phyloP scores from a whole-genome alignment of 2,888 invertebrate genomes.

The Argyra leucocephala region DNA sequence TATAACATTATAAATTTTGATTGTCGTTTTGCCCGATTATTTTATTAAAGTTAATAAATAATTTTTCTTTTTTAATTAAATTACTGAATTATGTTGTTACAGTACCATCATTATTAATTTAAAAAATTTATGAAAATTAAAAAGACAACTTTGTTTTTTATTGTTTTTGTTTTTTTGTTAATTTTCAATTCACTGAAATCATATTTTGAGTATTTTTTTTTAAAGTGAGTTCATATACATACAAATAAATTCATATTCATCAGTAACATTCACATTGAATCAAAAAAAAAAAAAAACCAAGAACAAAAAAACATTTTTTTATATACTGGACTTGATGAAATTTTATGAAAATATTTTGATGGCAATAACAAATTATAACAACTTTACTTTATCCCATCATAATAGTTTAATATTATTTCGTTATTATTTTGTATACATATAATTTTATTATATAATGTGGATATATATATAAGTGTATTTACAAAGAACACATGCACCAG shows the following conservation, averaged over 20 bases:
- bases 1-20: no score
- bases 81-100: conserved; percentile 4
- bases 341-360: conserved; percentile 4
- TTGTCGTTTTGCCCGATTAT: not conserved
- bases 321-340: conserved; percentile 4
- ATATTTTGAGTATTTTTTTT: no score
- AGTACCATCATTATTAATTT: not conserved
- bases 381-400: conserved; percentile 4
- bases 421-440: no score
- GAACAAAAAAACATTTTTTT: not conserved
- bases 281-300: no score
- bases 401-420: not conserved
- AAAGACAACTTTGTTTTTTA: not conserved
- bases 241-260: no score
- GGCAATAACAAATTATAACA: conserved; percentile 6
- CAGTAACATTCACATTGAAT: no score
- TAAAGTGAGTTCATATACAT: no score
- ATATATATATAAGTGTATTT: not conserved
- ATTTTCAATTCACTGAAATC: no score
- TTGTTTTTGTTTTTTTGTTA: no score
- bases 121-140: conserved; percentile 2
- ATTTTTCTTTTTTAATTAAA: not conserved
- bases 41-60: conserved; percentile 6
- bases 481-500: not conserved
- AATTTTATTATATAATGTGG: no score